A percentile compares a stretch with the other conserved stretches of the same genome.
These are phyloP conservation scores for Vidua chalybeata DNA, from an alignment of 2,113 vertebrate genomes.

Conservation along the genomic window DNA sequence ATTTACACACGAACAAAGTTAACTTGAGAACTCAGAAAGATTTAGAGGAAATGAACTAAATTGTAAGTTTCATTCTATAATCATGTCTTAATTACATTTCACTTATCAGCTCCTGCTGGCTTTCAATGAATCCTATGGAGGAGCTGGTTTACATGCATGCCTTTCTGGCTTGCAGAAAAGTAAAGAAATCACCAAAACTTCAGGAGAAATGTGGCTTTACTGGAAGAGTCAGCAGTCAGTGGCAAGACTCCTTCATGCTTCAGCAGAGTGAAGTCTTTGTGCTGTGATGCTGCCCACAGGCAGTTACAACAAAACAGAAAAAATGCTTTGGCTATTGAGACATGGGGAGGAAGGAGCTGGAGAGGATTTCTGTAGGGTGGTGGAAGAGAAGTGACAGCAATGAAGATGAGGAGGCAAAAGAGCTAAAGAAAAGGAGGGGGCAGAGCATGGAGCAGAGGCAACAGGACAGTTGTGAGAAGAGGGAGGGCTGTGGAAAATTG, in stretches of 20 bases:
- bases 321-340: neutral
- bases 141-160: fast-evolving
- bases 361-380: neutral
- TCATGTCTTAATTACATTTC: neutral
- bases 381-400: neutral
- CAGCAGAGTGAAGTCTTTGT: neutral
- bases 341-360: neutral
- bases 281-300: neutral
- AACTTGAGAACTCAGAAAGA: neutral
- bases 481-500: neutral
- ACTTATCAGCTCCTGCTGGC: neutral
- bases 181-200: neutral
- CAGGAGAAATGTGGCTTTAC: neutral
- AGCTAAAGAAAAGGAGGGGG: neutral
- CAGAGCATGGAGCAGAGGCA: neutral
- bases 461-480: neutral
- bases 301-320: neutral
- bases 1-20: neutral
- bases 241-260: neutral
- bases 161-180: neutral
- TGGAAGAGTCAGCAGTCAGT: neutral
- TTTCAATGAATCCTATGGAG: neutral
- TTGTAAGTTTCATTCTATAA: neutral
- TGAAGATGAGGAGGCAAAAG: neutral
- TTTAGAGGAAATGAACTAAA: neutral